These are phyloP conservation scores for Mesoclemmys tuberculata DNA, from an alignment of 2,113 vertebrate genomes.

Conservation along the genomic window DNA sequence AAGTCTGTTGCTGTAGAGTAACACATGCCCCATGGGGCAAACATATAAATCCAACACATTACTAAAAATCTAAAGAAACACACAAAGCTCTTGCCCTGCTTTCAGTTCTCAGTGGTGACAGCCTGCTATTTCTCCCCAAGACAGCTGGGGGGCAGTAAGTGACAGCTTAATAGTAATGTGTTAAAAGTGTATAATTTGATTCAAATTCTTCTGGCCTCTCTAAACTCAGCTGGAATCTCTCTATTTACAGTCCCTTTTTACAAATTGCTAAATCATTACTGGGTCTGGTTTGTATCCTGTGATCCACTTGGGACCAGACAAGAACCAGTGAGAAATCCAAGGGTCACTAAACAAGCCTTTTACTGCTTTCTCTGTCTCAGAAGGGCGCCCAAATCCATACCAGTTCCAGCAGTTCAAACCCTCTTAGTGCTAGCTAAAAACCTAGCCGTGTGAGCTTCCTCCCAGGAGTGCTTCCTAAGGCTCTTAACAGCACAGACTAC, in stretches of 20 bases:
- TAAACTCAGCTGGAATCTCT: slow-evolving; percentile 27
- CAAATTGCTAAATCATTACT: not conserved
- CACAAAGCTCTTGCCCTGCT: not conserved
- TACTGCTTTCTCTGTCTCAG: not conserved
- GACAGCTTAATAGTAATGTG: slow-evolving; percentile 29
- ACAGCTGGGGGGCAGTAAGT: slow-evolving; percentile 75
- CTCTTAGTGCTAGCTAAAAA: not conserved
- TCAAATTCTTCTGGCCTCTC: slow-evolving; percentile 1
- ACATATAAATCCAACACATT: not conserved
- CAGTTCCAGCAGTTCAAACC: not conserved
- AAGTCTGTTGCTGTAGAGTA: not conserved
- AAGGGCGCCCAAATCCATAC: rapidly evolving
- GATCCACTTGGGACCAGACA: not conserved
- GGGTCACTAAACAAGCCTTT: not conserved
- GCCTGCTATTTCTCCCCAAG: slow-evolving; percentile 22
- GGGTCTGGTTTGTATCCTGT: not conserved
- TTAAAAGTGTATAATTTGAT: not conserved
- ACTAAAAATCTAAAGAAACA: not conserved
- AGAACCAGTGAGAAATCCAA: slow-evolving; percentile 1
- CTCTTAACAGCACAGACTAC: not conserved
- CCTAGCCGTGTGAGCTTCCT: not conserved
- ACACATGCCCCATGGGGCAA: not conserved
- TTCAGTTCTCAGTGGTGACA: not conserved
- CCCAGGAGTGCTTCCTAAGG: not conserved
- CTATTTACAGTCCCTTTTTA: not conserved